Evolutionary conservation across 2,888 invertebrate species (phyloP).

Genomic region (Chloroclysta siterata): DNA sequence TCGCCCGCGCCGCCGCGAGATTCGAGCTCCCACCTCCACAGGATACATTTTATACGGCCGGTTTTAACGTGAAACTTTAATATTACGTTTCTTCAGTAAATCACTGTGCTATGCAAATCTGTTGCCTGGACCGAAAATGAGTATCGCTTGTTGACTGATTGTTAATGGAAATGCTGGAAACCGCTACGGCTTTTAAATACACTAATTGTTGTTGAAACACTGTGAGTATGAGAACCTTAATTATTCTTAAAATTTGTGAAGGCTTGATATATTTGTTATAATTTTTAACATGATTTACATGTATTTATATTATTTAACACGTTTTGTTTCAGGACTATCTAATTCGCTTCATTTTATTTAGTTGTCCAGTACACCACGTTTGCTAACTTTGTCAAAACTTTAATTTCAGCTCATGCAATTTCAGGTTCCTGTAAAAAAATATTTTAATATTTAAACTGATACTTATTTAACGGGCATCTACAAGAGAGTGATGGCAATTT

Average conservation of each 20-base stretch:
- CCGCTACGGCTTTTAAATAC: constrained; percentile 49
- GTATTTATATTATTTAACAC: neutral
- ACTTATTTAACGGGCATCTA: constrained; percentile 18
- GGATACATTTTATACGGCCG: constrained; percentile 57
- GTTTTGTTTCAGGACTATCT: neutral
- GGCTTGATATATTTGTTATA: no score
- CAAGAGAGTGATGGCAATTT: constrained; percentile 40
- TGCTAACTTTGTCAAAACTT: no score
- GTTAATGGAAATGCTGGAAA: constrained; percentile 48
- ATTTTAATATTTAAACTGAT: constrained; percentile 7
- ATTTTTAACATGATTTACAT: no score
- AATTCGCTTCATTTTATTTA: no score
- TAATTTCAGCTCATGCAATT: no score
- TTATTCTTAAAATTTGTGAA: neutral
- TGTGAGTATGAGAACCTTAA: constrained; percentile 49
- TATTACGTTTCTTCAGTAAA: constrained; percentile 57
- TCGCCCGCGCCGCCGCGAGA: constrained; percentile 49
- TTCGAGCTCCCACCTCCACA: constrained; percentile 40
- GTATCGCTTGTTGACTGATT: constrained; percentile 52
- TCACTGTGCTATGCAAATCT: constrained; percentile 66
- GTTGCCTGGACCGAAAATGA: constrained; percentile 51
- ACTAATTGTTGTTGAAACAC: constrained; percentile 45
- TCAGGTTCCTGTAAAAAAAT: neutral
- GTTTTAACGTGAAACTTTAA: constrained; percentile 69
- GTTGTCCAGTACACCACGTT: no score